phyloP scores from a whole-genome alignment of 2,888 invertebrate species.

The Megalurothrips usitatus region DNA sequence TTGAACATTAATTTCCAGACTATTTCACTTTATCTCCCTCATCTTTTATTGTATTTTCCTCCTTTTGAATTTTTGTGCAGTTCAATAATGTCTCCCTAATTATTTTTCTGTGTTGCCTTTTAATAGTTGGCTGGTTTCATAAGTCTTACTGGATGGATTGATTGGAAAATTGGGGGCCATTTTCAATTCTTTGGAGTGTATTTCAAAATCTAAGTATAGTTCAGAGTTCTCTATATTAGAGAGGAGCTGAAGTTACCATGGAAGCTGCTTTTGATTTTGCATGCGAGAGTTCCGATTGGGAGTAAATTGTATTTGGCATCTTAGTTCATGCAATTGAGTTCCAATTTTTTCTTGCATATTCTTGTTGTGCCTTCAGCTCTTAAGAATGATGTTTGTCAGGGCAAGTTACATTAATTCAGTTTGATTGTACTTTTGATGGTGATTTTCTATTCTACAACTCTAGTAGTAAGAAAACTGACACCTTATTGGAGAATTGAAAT shows the following conservation, averaged over 20 bases:
- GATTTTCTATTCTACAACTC: not conserved
- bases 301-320: not conserved
- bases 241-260: not conserved
- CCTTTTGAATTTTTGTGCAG: not conserved
- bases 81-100: not conserved
- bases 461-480: not conserved
- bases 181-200: not conserved
- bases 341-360: not conserved
- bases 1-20: not conserved
- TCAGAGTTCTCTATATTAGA: not conserved
- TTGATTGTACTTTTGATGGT: not conserved
- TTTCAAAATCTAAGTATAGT: not conserved
- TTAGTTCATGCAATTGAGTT: not conserved
- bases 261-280: too few relatives aligned
- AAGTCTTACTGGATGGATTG: not conserved
- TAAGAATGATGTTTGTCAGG: not conserved
- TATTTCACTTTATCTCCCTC: not conserved
- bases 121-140: not conserved
- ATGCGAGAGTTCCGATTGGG: not conserved
- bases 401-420: conserved; percentile 16
- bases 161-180: conserved; percentile 11
- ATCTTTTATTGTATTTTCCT: not conserved
- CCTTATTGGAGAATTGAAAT: not conserved
- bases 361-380: not conserved
- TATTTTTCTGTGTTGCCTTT: not conserved